These are phyloP conservation scores for Papilio polytes DNA, from an alignment of 1,140 invertebrate species.

Conservation along the genomic window DNA sequence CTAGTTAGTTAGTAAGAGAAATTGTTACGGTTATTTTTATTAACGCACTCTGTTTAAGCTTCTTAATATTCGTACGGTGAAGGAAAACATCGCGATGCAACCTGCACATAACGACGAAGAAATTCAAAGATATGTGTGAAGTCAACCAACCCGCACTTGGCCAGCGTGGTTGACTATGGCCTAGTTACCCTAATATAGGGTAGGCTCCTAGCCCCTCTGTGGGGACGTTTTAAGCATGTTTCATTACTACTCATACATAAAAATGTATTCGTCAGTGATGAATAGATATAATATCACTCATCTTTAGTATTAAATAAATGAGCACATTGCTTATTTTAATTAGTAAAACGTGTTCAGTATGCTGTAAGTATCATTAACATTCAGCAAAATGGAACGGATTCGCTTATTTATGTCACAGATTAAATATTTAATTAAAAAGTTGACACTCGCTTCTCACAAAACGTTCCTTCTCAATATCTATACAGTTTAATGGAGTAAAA, in stretches of 20 bases:
- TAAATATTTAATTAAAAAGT: conserved; percentile 20
- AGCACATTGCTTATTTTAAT: conserved; percentile 11
- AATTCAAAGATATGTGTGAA: too few species aligned
- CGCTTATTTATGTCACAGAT: conserved; percentile 12
- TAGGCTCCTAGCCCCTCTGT: too few species aligned
- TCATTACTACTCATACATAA: background rate
- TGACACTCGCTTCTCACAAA: background rate
- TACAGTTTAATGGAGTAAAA: background rate
- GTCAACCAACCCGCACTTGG: too few species aligned
- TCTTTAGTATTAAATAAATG: conserved; percentile 15
- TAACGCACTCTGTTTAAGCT: too few species aligned
- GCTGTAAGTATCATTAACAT: conserved; percentile 10
- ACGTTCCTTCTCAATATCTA: background rate
- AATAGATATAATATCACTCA: background rate
- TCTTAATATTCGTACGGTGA: too few species aligned
- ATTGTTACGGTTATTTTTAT: too few species aligned
- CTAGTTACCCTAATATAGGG: too few species aligned
- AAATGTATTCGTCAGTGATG: background rate
- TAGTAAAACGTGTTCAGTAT: conserved; percentile 20
- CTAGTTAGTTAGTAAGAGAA: too few species aligned
- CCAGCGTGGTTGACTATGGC: too few species aligned
- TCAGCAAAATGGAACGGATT: conserved; percentile 20
- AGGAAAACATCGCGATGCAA: too few species aligned
- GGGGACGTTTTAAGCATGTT: background rate
- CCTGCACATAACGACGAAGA: too few species aligned